Percentiles rank a stretch among this genome's conserved stretches.
These are phyloP conservation scores for Bothrops jararaca DNA, from an alignment of 2,113 vertebrate genomes.

Conservation along the genomic window DNA sequence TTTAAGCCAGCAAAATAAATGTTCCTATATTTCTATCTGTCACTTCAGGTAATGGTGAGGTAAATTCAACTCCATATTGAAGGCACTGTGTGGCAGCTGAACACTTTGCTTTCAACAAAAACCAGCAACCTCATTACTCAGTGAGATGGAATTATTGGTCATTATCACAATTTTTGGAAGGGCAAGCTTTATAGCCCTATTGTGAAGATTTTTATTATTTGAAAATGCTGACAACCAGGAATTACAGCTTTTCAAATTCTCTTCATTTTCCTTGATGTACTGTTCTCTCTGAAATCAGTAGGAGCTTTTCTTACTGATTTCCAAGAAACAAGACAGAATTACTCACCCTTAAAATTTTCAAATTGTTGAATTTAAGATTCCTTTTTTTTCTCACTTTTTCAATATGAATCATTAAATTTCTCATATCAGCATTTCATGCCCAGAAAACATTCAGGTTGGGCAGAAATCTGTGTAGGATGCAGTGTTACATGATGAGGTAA, in stretches of 20 bases:
- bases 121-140: neutral
- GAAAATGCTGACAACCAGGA: slow-evolving; percentile 3
- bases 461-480: neutral
- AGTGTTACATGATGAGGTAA: no score
- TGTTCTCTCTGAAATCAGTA: neutral
- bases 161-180: neutral
- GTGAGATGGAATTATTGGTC: neutral
- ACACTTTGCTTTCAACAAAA: neutral
- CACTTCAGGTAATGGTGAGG: neutral
- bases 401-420: neutral
- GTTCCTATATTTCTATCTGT: neutral
- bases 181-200: neutral
- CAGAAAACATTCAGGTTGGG: neutral
- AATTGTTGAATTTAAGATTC: rapidly evolving
- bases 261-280: neutral
- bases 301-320: neutral
- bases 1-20: neutral
- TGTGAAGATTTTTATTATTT: neutral
- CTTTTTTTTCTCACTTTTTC: neutral
- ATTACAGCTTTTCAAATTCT: neutral
- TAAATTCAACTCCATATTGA: neutral
- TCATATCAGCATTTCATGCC: neutral
- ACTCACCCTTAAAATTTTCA: neutral
- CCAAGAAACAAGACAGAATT: neutral
- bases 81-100: neutral